Base-by-base conservation (phyloP, 2,888 invertebrate genomes). In the Rhamnusium bicolor region DNA sequence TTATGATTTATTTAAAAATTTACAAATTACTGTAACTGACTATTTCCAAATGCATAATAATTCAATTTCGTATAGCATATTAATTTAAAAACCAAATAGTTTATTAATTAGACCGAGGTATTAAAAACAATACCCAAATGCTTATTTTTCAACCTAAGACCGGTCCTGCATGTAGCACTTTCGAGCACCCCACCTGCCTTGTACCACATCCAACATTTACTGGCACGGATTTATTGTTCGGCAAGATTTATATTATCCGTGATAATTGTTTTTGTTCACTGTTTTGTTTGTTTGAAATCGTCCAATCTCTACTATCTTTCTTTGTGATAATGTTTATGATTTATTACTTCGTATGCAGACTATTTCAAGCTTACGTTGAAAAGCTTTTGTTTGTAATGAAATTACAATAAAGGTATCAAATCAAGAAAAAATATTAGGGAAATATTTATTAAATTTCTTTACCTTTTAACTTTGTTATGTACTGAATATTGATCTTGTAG, bases 181-280 rank as follows among this genome's bases (percentile, higher is more conserved):
- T 65, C 72, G 40, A 66, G 68, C 74, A 68, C 78, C 76, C 73
- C 71, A 72, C 69, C 72, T 72, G 71, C 68, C 71, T 51, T 73
- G 69, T 71, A 76, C 69, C 72, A 72, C 75, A 73, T 73, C 70
- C 69, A 76, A 68, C 71, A 66, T 65, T 79, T 73, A 69, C 73
- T 72, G 76, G 72, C 78, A 66, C 66, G 71, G 74, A 81, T 81
- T 81, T 80, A 81, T 79, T 68, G 76, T 79, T 73, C 71, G 56
- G 67, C 66, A 76, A 76, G 79, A 81, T 81, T 80, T 81, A 81
- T 81, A 79, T 78, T 77, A 79, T 79, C 72, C 76, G 74, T 75
- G 80, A 81, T 80, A 80, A 81, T 81, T 81, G 80, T 81, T 81
- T 77, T 79, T 76, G 73, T 75, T 66, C 71, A 71, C 56, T 75